phyloP scores from a whole-genome alignment of 2,113 vertebrate genomes.

The Tamias sibiricus region DNA sequence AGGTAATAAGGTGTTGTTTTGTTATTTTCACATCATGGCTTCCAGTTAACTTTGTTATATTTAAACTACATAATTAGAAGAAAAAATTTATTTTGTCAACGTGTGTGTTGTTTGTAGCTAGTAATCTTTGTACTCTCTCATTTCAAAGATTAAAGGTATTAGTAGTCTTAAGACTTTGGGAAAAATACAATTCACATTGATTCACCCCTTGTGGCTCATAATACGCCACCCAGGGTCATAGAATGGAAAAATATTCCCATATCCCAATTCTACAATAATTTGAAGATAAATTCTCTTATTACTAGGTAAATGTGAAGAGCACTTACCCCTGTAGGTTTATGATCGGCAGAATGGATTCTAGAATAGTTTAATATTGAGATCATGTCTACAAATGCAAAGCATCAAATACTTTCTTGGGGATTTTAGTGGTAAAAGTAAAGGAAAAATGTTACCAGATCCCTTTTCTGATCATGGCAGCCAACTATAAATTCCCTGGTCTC shows the following conservation, averaged over 20 bases:
- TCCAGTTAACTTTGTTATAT: neutral
- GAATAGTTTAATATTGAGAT: conserved; percentile 75
- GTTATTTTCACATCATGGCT: neutral
- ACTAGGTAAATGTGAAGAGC: conserved; percentile 1
- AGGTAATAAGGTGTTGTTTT: neutral
- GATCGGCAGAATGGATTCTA: conserved; percentile 18
- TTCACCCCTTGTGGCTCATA: neutral
- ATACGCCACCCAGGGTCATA: neutral
- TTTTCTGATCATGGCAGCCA: conserved; percentile 26
- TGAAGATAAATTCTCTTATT: conserved; percentile 61
- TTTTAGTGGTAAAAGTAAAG: conserved; percentile 50
- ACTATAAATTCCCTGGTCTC: neutral
- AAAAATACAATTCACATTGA: conserved; percentile 12
- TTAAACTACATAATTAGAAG: neutral
- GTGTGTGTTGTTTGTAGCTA: neutral
- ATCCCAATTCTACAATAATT: conserved; percentile 11
- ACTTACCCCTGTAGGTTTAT: neutral
- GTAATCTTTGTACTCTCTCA: neutral
- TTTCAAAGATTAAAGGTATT: conserved; percentile 34
- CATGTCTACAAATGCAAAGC: conserved; percentile 63
- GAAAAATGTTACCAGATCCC: conserved; percentile 38
- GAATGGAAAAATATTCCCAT: neutral
- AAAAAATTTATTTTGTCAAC: neutral
- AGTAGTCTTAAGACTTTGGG: neutral
- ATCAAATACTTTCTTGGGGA: conserved; percentile 22